These are phyloP conservation scores for Danaus chrysippus DNA, from an alignment of 2,888 invertebrate species.

Conservation along the genomic window DNA sequence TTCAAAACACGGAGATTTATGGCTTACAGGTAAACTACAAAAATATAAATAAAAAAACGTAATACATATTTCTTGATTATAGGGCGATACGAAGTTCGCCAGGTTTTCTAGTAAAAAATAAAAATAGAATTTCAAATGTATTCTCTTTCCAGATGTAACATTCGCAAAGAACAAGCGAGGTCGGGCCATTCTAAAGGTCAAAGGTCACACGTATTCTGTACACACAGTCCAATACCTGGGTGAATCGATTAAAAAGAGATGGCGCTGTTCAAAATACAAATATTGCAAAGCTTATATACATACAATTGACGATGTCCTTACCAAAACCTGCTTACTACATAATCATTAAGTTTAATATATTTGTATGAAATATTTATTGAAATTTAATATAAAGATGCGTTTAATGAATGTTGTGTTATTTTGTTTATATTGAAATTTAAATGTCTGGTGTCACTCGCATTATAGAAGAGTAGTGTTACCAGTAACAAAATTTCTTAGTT, in stretches of 20 bases:
- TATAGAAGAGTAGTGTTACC: too few species aligned
- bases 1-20: too few species aligned
- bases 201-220: constrained; percentile 15
- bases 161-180: constrained; percentile 13
- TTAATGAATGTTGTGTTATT: too few species aligned
- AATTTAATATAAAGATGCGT: background rate
- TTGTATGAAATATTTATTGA: constrained; percentile 7
- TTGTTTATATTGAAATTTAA: too few species aligned
- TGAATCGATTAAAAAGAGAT: constrained; percentile 15
- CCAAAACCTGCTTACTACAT: constrained; percentile 15
- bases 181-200: constrained; percentile 4
- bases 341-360: constrained; percentile 17
- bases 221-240: constrained; percentile 9
- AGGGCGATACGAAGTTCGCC: too few species aligned
- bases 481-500: too few species aligned
- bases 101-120: too few species aligned
- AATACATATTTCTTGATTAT: too few species aligned
- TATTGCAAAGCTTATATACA: constrained; percentile 26
- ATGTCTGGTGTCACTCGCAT: too few species aligned
- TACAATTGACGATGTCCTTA: constrained; percentile 15
- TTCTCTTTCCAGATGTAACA: constrained; percentile 15
- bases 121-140: background rate
- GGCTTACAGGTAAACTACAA: too few species aligned
- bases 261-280: constrained; percentile 26
- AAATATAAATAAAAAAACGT: too few species aligned